Conservation (phyloP, 2,113 vertebrate genomes). For the Mohoua ochrocephala region DNA sequence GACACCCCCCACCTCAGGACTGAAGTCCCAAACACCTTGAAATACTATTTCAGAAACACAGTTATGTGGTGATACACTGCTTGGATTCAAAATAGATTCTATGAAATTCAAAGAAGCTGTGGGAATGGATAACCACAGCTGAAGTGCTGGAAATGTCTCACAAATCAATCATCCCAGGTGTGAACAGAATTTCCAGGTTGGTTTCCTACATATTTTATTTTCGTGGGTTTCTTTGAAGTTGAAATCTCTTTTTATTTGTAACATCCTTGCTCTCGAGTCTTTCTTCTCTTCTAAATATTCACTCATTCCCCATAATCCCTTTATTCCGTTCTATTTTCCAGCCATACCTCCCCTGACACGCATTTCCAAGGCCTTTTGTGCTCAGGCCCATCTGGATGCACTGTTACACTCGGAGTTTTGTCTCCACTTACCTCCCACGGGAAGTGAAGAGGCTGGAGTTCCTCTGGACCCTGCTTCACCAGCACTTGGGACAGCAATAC, state of each 20-base stretch:
- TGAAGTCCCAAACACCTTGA: background rate
- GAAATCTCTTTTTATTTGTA: conserved; percentile 22
- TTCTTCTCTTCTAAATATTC: conserved; percentile 23
- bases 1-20: background rate
- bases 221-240: conserved; percentile 37
- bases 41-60: background rate
- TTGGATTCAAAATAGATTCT: background rate
- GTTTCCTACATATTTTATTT: conserved; percentile 48
- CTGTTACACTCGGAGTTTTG: background rate
- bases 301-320: conserved; percentile 10
- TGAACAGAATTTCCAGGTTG: conserved; percentile 42
- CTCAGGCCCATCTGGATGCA: background rate
- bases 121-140: background rate
- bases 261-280: background rate
- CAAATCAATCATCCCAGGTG: conserved; percentile 54
- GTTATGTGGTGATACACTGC: background rate
- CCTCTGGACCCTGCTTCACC: background rate
- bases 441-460: background rate
- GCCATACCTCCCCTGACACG: background rate
- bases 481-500: background rate
- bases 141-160: background rate
- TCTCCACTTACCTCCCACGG: background rate
- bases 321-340: conserved; percentile 20
- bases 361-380: background rate
- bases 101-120: conserved; percentile 35